Base-by-base conservation (phyloP, 2,888 invertebrate genomes). In the Hirtodrosophila cameraria region DNA sequence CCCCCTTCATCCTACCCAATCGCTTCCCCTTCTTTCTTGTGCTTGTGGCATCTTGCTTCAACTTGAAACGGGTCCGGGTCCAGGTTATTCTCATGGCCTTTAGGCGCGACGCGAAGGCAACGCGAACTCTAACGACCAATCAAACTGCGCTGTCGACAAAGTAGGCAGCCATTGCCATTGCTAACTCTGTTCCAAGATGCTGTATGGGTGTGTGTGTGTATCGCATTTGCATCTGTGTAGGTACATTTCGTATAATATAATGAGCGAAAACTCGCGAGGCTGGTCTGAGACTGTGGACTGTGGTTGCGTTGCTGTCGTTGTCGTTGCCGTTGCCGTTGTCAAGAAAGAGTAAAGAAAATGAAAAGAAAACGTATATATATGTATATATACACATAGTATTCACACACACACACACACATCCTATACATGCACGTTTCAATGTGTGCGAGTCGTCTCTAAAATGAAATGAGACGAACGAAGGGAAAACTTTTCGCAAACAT, bases 51-150 rank as follows among this genome's bases (percentile, higher is more conserved):
- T 53, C 68, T n/a, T n/a, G n/a, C n/a, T 59, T 59, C 46, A 64
- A 45, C 43, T 55, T 53, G 13, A 43, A 57, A 39, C 50, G 13
- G 31, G 46, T 59, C 25, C 31, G n/a, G n/a, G n/a, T n/a, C n/a
- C n/a, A n/a, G n/a, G 28, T 35, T 55, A 49, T 52, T 39, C 31
- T 50, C 57, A 46, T 45, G 46, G 35, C 59, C 59, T 59, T 42
- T 18, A 49, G 41, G 52, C 61, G 57, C 50, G 57, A 25, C 49
- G 54, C 45, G 53, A 57, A 53, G 58, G 46, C 55, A 65, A 25
- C 78, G 75, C 75, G 78, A 71, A 45, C 38, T 52, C 54, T 27
- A 68, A 38, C 78, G 52, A 60, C 75, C 75, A 76, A 76, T 76
- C 78, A 78, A 55, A 77, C 30, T 15, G 23, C 53, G 42, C 58